phyloP scores from a whole-genome alignment of 2,797 vertebrate species.

The Chloroceryle amazona region DNA sequence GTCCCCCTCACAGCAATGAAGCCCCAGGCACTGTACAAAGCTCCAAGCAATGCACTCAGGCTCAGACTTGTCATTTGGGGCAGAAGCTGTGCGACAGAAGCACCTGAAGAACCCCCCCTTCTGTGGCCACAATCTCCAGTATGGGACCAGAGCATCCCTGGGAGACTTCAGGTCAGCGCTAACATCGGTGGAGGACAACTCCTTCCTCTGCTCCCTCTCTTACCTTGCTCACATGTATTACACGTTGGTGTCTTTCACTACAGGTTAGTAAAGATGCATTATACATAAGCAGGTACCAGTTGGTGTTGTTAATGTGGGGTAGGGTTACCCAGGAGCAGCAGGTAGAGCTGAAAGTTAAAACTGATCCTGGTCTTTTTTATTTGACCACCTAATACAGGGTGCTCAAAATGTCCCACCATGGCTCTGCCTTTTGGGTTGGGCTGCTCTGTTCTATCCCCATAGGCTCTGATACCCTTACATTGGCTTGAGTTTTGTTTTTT shows the following conservation, averaged over 20 bases:
- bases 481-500: background rate
- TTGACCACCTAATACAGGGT: background rate
- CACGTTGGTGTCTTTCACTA: background rate
- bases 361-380: constrained; percentile 11
- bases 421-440: background rate
- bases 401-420: background rate
- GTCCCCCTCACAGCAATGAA: fast-evolving
- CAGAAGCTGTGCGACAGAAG: background rate
- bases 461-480: background rate
- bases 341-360: background rate
- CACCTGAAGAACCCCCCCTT: background rate
- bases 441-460: background rate
- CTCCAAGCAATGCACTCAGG: background rate
- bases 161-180: background rate
- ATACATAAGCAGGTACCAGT: background rate
- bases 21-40: background rate
- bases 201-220: background rate
- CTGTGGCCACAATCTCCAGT: fast-evolving
- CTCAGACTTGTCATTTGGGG: fast-evolving
- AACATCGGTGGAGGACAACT: fast-evolving
- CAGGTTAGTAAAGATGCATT: constrained; percentile 49
- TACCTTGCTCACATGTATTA: background rate
- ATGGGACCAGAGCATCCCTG: background rate
- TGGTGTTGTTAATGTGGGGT: background rate
- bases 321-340: constrained; percentile 42